Conservation (phyloP, 2,113 vertebrate genomes). For the Ailurus styani region DNA sequence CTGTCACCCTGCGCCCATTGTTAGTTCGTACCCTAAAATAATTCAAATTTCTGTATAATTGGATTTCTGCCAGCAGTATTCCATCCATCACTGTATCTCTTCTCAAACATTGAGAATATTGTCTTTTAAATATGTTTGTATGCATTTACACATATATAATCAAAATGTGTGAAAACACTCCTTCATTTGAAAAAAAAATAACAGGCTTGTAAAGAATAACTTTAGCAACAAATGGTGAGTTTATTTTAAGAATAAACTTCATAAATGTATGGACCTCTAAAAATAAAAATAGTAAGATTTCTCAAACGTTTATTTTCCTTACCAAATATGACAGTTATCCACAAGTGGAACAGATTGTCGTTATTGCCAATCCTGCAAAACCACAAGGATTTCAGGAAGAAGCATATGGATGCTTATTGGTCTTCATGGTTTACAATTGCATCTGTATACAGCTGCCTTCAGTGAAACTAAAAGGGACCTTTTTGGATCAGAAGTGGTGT, state of each 20-base stretch:
- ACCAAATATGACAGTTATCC: constrained; percentile 37
- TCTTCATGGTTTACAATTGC: neutral
- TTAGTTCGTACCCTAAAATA: constrained; percentile 8
- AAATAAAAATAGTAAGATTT: constrained; percentile 57
- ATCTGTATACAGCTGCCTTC: neutral
- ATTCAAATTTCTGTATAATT: neutral
- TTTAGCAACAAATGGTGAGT: constrained; percentile 59
- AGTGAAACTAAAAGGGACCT: neutral
- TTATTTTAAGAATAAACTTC: constrained; percentile 69
- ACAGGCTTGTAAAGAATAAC: constrained; percentile 52
- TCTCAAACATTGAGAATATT: constrained; percentile 32
- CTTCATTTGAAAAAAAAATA: constrained; percentile 48
- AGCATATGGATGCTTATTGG: neutral
- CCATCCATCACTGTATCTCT: neutral
- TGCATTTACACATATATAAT: constrained; percentile 42
- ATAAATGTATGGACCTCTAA: constrained; percentile 57
- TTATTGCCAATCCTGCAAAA: constrained; percentile 10
- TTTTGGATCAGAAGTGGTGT: neutral
- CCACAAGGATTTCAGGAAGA: neutral
- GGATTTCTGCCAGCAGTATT: neutral
- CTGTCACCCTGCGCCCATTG: neutral
- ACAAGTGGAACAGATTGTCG: constrained; percentile 36
- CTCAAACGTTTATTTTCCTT: constrained; percentile 37
- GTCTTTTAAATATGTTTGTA: constrained; percentile 54
- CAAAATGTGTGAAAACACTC: constrained; percentile 25